Conservation (phyloP, 2,113 vertebrate genomes). For the rat (Rattus norvegicus) region GRCr8 NC_086026.1:69469001-69469500, state of each 20-base stretch:
- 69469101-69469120: no score
- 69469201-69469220: background rate
- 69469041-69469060: background rate
- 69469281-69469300: background rate
- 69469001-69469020: background rate
- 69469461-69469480: no score
- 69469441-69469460: background rate
- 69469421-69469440: conserved; percentile 15
- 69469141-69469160: background rate
- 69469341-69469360: background rate
- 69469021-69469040: background rate
- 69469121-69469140: background rate
- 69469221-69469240: background rate
- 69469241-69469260: rapidly evolving
- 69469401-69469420: background rate
- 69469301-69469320: background rate
- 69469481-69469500: background rate
- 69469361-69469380: background rate
- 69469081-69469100: rapidly evolving
- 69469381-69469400: background rate
- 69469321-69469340: background rate
- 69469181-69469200: background rate
- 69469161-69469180: background rate
- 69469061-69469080: background rate
- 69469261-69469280: no score